phyloP scores from a whole-genome alignment of 2,113 vertebrate species.

The Toxotes jaculatrix region DNA sequence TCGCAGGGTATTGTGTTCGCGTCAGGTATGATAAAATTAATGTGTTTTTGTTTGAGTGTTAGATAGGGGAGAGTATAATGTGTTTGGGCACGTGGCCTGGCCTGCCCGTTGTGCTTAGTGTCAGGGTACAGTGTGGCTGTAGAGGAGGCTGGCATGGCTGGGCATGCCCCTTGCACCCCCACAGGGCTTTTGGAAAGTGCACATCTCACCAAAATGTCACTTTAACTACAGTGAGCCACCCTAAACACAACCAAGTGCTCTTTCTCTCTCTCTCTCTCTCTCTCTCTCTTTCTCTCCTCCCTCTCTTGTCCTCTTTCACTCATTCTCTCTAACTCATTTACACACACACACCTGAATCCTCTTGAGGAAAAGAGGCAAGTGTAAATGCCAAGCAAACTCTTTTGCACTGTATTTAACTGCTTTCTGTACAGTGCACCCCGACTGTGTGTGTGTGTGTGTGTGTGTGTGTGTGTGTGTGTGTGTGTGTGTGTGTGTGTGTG shows the following conservation, averaged over 20 bases:
- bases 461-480: neutral
- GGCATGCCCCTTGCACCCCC: constrained; percentile 69
- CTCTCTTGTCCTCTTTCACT: constrained; percentile 9
- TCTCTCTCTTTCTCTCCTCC: constrained; percentile 1
- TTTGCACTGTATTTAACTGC: neutral
- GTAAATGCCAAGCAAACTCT: neutral
- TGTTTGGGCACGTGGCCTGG: constrained; percentile 66
- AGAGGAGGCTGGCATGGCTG: constrained; percentile 59
- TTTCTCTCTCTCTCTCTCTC: constrained; percentile 9
- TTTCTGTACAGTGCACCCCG: neutral
- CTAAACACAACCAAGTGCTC: constrained; percentile 51
- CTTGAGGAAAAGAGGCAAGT: neutral
- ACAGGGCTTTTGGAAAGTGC: constrained; percentile 75
- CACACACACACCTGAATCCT: constrained; percentile 27
- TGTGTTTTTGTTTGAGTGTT: constrained; percentile 56
- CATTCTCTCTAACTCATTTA: constrained; percentile 7
- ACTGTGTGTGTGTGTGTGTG: neutral
- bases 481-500: too few relatives aligned
- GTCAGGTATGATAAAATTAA: constrained; percentile 55
- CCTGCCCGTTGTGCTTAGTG: constrained; percentile 72
- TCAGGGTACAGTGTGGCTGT: constrained; percentile 63
- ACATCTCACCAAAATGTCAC: constrained; percentile 80
- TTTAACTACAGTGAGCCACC: constrained; percentile 55
- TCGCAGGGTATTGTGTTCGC: constrained; percentile 26
- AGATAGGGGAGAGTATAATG: constrained; percentile 67